Conservation (phyloP, 2,888 invertebrate genomes). For the Cyaniris semiargus region DNA sequence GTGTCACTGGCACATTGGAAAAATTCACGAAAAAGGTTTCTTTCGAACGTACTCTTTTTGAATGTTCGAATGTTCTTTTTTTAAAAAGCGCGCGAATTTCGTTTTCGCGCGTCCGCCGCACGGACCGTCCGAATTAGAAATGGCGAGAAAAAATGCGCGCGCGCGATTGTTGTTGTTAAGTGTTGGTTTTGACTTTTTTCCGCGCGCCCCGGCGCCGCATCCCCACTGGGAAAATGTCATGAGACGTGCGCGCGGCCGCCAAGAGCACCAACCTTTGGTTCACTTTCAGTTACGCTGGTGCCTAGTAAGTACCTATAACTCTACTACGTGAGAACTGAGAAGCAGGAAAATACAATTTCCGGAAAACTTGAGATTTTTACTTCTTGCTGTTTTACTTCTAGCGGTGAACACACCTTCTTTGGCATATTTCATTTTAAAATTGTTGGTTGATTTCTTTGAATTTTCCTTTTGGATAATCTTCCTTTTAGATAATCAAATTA, state of each 20-base stretch:
- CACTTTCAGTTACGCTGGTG: neutral
- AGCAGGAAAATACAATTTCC: too few relatives aligned
- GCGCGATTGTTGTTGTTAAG: constrained; percentile 66
- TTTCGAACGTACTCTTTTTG: constrained; percentile 35
- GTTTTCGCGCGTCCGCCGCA: constrained; percentile 51
- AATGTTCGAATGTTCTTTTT: constrained; percentile 38
- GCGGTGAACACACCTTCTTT: too few relatives aligned
- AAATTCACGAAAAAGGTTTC: constrained; percentile 38
- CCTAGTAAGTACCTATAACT: too few relatives aligned
- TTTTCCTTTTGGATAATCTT: too few relatives aligned
- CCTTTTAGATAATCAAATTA: too few relatives aligned
- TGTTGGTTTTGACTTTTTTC: constrained; percentile 78
- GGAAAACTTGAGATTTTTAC: too few relatives aligned
- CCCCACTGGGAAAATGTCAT: constrained; percentile 72
- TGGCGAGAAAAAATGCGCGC: constrained; percentile 66
- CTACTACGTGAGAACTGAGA: too few relatives aligned
- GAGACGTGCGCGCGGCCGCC: constrained; percentile 39
- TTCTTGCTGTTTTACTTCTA: too few relatives aligned
- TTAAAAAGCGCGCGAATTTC: constrained; percentile 39
- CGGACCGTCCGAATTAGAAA: constrained; percentile 68
- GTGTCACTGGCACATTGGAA: constrained; percentile 36
- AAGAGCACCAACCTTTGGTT: constrained; percentile 57
- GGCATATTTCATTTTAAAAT: too few relatives aligned
- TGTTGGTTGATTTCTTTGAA: too few relatives aligned
- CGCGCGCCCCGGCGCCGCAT: constrained; percentile 57